These are phyloP conservation scores for Leptarthrus brevirostris DNA, from an alignment of 2,888 invertebrate species.

Conservation along the genomic window DNA sequence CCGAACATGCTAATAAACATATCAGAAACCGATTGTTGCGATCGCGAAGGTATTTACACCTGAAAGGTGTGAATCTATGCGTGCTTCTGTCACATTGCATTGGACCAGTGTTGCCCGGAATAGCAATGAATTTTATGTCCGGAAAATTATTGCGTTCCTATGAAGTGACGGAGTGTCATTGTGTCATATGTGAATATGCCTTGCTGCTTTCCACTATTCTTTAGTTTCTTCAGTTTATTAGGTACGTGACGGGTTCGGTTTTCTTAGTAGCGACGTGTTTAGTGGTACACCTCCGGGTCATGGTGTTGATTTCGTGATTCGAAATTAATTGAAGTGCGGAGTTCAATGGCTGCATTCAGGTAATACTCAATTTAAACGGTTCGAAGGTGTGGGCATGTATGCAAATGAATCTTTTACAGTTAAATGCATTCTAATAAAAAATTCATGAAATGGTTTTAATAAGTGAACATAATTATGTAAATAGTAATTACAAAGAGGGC, in stretches of 20 bases:
- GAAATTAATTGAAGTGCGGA: constrained; percentile 33
- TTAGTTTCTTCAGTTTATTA: constrained; percentile 8
- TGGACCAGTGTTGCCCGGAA: constrained; percentile 4
- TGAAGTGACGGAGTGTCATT: background rate
- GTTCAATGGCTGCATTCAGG: constrained; percentile 26
- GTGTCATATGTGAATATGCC: background rate
- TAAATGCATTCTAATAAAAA: background rate
- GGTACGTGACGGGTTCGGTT: constrained; percentile 21
- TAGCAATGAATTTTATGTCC: constrained; percentile 39
- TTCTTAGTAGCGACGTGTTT: background rate
- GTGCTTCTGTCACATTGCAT: constrained; percentile 26
- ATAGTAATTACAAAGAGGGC: too few relatives aligned
- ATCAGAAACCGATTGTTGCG: constrained; percentile 37
- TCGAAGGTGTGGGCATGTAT: background rate
- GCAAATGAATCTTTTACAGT: background rate
- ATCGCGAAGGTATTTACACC: constrained; percentile 14
- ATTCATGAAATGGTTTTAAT: background rate
- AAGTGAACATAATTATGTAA: background rate
- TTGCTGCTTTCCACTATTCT: background rate
- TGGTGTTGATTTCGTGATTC: constrained; percentile 37
- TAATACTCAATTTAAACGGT: too few relatives aligned
- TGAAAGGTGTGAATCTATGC: constrained; percentile 33
- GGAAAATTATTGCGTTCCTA: constrained; percentile 38
- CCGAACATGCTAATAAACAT: constrained; percentile 25
- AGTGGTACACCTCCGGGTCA: constrained; percentile 31